These are phyloP conservation scores for Erythrocercus mccallii DNA, from an alignment of 2,113 vertebrate species.

Conservation along the genomic window DNA sequence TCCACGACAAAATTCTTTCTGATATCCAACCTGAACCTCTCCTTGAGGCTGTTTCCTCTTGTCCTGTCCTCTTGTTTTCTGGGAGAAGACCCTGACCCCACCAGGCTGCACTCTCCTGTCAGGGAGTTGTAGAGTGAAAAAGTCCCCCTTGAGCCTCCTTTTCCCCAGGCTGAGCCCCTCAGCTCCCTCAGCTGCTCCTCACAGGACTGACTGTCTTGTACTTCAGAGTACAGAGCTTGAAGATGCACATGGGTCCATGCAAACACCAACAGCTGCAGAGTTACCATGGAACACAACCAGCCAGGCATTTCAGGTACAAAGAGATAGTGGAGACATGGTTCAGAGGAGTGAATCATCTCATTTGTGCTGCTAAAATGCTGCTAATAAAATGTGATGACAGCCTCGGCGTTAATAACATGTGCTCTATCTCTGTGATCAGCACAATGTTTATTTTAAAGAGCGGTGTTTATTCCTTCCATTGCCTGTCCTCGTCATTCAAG, in stretches of 20 bases:
- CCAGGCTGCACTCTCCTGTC: not conserved
- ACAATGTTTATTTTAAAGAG: conserved; percentile 5
- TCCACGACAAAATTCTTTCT: not conserved
- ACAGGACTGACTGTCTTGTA: too few relatives aligned
- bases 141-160: not conserved
- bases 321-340: not conserved
- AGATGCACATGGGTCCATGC: not conserved
- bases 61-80: accelerated
- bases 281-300: not conserved
- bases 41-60: not conserved
- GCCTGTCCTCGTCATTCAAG: conserved; percentile 36
- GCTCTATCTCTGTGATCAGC: conserved; percentile 19
- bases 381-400: conserved; percentile 57
- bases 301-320: not conserved
- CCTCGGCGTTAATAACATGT: not conserved
- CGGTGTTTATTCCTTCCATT: not conserved
- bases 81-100: not conserved
- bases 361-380: not conserved
- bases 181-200: not conserved
- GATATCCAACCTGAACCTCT: not conserved
- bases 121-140: not conserved
- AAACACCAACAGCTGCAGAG: not conserved
- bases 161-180: not conserved
- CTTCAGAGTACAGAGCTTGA: not conserved
- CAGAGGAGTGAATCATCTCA: not conserved